Percentiles rank a stretch among this genome's conserved stretches.
phyloP scores from a whole-genome alignment of 2,113 vertebrate species.

The Esox niger region DNA sequence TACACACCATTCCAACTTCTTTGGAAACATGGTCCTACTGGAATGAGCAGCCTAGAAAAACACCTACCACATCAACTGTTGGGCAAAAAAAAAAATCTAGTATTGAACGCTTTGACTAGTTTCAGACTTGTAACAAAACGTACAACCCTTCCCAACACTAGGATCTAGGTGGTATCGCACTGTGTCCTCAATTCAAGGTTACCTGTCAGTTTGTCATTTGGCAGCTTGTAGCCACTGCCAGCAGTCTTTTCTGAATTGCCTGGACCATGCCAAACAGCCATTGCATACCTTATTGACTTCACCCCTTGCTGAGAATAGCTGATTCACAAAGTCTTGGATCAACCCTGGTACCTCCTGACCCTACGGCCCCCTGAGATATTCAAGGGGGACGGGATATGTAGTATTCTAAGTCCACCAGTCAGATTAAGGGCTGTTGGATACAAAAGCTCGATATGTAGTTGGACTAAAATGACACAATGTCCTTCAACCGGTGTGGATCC shows the following conservation, averaged over 20 bases:
- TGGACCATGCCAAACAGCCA: neutral
- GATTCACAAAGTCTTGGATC: neutral
- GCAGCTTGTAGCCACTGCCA: neutral
- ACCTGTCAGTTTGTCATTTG: neutral
- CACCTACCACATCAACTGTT: neutral
- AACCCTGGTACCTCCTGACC: neutral
- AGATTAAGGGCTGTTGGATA: neutral
- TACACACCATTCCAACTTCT: no score
- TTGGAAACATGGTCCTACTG: no score
- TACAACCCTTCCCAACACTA: neutral
- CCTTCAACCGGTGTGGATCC: neutral
- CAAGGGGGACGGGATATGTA: neutral
- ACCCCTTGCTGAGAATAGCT: neutral
- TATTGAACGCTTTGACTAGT: neutral
- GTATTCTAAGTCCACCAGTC: neutral
- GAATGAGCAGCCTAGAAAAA: neutral
- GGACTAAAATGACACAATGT: neutral
- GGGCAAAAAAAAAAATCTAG: neutral
- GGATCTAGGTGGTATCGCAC: neutral
- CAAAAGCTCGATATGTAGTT: neutral
- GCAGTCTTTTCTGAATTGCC: neutral
- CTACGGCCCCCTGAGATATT: neutral
- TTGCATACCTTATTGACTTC: neutral
- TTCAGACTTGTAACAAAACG: neutral
- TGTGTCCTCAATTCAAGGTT: conserved; percentile 7